phyloP scores from a whole-genome alignment of 1,140 invertebrate genomes.

The Diploscapter pachys region DNA sequence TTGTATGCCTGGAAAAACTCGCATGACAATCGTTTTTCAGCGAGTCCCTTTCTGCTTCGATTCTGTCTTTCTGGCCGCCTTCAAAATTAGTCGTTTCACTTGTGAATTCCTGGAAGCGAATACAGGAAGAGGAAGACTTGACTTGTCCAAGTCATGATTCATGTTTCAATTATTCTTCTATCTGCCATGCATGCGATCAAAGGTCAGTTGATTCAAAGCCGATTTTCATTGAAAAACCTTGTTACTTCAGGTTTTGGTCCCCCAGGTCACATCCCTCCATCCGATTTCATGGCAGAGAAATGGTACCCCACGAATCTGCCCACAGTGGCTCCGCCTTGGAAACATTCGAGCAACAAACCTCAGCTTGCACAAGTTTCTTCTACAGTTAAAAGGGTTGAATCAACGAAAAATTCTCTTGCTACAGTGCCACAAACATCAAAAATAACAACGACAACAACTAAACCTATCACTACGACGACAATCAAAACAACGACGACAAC shows the following conservation, averaged over 20 bases:
- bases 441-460: slow-evolving; percentile 9
- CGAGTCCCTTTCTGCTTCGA: too few relatives aligned
- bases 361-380: background rate
- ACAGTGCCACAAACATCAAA: slow-evolving; percentile 15
- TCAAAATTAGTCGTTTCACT: too few relatives aligned
- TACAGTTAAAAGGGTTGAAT: background rate
- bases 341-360: background rate
- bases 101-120: too few relatives aligned
- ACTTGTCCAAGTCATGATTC: too few relatives aligned
- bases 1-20: too few relatives aligned
- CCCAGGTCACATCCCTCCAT: slow-evolving; percentile 16
- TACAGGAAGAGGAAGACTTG: too few relatives aligned
- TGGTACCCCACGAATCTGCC: slow-evolving; percentile 19
- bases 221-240: too few relatives aligned
- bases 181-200: too few relatives aligned
- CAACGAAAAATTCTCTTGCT: slow-evolving; percentile 13
- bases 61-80: too few relatives aligned
- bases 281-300: slow-evolving; percentile 15
- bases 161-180: too few relatives aligned
- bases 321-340: slow-evolving; percentile 18
- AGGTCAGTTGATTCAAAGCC: too few relatives aligned
- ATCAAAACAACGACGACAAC: slow-evolving; percentile 16
- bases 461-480: slow-evolving; percentile 3
- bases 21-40: too few relatives aligned
- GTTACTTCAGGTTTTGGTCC: slow-evolving; percentile 4